Base-by-base conservation (phyloP, 2,888 invertebrate species). In the Tiphia femorata region DNA sequence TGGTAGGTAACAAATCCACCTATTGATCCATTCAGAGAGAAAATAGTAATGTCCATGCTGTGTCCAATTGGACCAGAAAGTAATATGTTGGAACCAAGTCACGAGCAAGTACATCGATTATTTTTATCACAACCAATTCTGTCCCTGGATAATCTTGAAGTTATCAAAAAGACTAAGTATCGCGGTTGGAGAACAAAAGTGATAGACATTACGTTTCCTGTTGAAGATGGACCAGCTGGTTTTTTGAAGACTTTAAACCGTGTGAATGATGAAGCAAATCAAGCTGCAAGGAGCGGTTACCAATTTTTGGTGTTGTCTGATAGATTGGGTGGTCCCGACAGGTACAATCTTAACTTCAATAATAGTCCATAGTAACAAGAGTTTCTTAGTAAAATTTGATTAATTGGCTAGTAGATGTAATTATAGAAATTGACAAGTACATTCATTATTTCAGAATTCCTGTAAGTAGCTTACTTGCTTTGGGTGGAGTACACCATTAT, bases 21-120 rank as follows among this genome's bases (percentile, higher is more conserved):
- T 3, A 98, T 99, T 70, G 99, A 99, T 87, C 99, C 99, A 29
- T 98, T 99, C 78, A 89, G 97, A 74, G 99, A 99, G 86, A 96
- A 96, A 85, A 94, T 98, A 67, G 98, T 99, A 59, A 99, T 99
- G 98, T 97, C 98, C 0, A 86, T 99, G 83, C 91, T 95, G 63
- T 98, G 98, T 79, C 98, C 98, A 0, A 91, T 99, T 76, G 99
- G 99, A 0, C 99, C 99, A 0, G 96, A 96, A 75, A 92, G 93
- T 2, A 99, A 99, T 84, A 92, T 99, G 54, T 86, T 99, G 67
- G 89, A 94, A 77, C 98, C 98, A 5, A 92, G 91, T 77, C 90
- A 94, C 0, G 87, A 90, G 73, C 97, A 98, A 85, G 90, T 91
- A 47, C 95, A 96, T 82, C 90, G 98, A 16, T 87, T 99, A 76